Conservation (phyloP, 2,888 invertebrate genomes). For the Macroteleia sp. region DNA sequence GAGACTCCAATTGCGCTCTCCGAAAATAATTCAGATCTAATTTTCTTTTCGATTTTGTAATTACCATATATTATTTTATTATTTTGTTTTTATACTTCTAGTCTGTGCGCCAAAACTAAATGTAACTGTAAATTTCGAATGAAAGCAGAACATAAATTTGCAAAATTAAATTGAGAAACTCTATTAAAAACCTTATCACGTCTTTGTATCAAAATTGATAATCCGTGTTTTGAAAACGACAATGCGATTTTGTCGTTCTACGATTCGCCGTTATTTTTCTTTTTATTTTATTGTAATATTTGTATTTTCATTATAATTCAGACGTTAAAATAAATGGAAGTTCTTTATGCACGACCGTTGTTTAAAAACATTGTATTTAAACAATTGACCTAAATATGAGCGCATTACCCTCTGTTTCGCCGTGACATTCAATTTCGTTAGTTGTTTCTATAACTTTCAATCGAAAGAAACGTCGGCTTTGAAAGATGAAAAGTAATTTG, state of each 20-base stretch:
- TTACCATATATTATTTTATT: too few species aligned
- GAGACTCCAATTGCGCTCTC: too few species aligned
- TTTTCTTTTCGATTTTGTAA: too few species aligned
- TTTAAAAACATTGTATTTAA: constrained; percentile 23
- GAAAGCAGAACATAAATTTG: too few species aligned
- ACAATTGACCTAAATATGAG: constrained; percentile 18
- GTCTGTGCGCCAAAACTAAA: too few species aligned
- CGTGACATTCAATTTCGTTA: constrained; percentile 23
- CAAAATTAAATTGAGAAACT: too few species aligned
- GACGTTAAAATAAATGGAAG: constrained; percentile 12
- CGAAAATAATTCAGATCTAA: too few species aligned
- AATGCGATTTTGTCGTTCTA: background rate
- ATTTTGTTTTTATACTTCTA: too few species aligned
- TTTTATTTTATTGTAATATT: background rate
- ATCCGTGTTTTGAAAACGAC: background rate
- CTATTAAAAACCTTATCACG: too few species aligned
- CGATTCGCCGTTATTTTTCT: background rate
- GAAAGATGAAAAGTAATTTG: constrained; percentile 14
- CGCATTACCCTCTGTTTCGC: constrained; percentile 12
- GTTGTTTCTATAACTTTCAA: constrained; percentile 24
- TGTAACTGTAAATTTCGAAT: too few species aligned
- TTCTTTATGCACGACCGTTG: constrained; percentile 5
- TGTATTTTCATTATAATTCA: constrained; percentile 16
- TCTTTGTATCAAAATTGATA: too few species aligned
- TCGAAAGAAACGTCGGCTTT: constrained; percentile 2